Base-by-base conservation (phyloP, 2,797 vertebrate genomes). In the Podarcis siculus region DNA sequence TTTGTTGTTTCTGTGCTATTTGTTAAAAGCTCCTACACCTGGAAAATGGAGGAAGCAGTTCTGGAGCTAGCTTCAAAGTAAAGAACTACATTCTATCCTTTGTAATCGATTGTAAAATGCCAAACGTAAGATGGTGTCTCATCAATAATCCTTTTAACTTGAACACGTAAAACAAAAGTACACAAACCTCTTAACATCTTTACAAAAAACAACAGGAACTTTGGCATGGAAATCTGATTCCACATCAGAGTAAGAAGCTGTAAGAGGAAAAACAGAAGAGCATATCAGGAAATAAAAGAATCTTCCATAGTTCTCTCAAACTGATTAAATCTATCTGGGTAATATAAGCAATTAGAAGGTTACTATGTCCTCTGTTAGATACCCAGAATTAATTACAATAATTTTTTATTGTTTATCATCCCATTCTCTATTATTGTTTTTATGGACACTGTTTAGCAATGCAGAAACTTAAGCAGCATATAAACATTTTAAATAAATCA, bases 221-320 rank as follows among this genome's bases (percentile, higher is more conserved):
- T 99, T 99, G 96, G 99, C 98, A 61, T 99, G 99, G 96, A 99
- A 99, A 97, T 99, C 99, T 17, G 98, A 99, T 96, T 99, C 98
- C 81, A 99, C 98, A 78, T 99, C 98, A 49, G 96, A 96, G 96
- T 98, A 99, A 91, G 97, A 96, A 93, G 97, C 99, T 99, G 92
- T 55, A 86, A 21, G 94, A 86, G 30, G 3, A 39, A 84, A 87
- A 86, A 86, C 90, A 87, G 89, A 90, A 83, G 71, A 3, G 42
- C 35, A 10, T 35, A 69, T 3, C 0, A 85, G 55, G 69, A 72
- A 4, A 76, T 35, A 7, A 27, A 90, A 64, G 30, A 2, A 5
- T 61, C 89, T 86, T 49, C 25, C 30, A 89, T 10, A 72, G 9
- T 64, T 86, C 86, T 82, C 66, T 32, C 73, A 64, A 89, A 15